phyloP scores from a whole-genome alignment of 2,113 vertebrate genomes.

The Sphyrna mokarran region DNA sequence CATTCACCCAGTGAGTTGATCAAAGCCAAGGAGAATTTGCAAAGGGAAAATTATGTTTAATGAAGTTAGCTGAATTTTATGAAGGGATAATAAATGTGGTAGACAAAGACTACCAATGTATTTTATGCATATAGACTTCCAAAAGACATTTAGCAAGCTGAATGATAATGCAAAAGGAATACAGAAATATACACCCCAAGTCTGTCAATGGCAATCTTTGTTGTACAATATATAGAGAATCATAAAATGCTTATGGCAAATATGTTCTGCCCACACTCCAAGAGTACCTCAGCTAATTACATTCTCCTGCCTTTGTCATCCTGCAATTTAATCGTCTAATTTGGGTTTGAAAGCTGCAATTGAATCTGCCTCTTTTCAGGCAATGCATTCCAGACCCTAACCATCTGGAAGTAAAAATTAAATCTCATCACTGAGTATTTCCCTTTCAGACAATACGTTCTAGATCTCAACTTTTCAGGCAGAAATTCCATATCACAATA shows the following conservation, averaged over 20 bases:
- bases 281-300: no score
- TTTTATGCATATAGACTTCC: not conserved
- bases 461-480: not conserved
- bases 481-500: no score
- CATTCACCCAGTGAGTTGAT: not conserved
- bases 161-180: not conserved
- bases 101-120: not conserved
- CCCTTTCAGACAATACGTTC: not conserved
- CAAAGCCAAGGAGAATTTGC: not conserved
- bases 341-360: no score
- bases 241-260: no score
- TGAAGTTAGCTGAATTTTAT: not conserved
- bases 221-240: no score
- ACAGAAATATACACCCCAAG: not conserved
- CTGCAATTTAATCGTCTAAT: no score
- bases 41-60: not conserved
- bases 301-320: no score
- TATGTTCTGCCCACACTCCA: no score
- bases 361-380: no score
- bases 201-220: no score
- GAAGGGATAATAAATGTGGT: not conserved
- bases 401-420: no score
- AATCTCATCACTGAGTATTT: not conserved
- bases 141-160: not conserved
- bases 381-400: no score